These are phyloP conservation scores for Pungitius pungitius DNA, from an alignment of 2,113 vertebrate genomes.

Conservation along the genomic window DNA sequence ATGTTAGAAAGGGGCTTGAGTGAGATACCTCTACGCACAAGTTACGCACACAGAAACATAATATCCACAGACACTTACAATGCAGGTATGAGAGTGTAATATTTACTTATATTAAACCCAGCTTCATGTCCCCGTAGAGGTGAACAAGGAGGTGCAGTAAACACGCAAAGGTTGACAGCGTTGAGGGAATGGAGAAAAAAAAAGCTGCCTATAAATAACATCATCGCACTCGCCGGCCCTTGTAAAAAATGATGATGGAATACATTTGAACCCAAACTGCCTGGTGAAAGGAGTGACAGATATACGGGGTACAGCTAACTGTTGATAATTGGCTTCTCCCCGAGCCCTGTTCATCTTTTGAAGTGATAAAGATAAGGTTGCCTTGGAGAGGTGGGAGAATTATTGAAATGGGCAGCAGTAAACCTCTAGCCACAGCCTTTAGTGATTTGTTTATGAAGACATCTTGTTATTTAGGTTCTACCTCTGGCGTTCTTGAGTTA, in stretches of 20 bases:
- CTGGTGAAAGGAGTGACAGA: slow-evolving; percentile 68
- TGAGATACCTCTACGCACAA: neutral
- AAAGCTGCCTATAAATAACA: slow-evolving; percentile 76
- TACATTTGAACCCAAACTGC: slow-evolving; percentile 69
- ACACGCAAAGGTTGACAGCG: slow-evolving; percentile 50
- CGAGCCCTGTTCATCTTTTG: slow-evolving; percentile 35
- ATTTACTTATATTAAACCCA: slow-evolving; percentile 49
- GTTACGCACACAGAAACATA: neutral
- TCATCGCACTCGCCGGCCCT: slow-evolving; percentile 54
- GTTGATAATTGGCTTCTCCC: slow-evolving; percentile 61
- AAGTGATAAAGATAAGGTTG: slow-evolving; percentile 48
- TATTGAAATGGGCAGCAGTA: neutral
- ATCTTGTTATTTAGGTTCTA: neutral
- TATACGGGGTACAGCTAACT: slow-evolving; percentile 62
- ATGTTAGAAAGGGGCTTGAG: neutral
- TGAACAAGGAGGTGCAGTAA: slow-evolving; percentile 47
- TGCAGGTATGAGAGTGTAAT: slow-evolving; percentile 13
- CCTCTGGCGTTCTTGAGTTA: neutral
- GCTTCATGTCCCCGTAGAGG: slow-evolving; percentile 42
- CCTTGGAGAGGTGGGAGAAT: slow-evolving; percentile 18
- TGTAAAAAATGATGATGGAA: slow-evolving; percentile 70
- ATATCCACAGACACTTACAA: slow-evolving; percentile 10
- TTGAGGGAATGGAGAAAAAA: slow-evolving; percentile 62
- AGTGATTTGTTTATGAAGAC: slow-evolving; percentile 2
- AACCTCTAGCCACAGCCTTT: neutral